A percentile compares a stretch with the other conserved stretches of the same genome.
phyloP scores from a whole-genome alignment of 2,113 vertebrate genomes.

The Ceuthmochares aereus region DNA sequence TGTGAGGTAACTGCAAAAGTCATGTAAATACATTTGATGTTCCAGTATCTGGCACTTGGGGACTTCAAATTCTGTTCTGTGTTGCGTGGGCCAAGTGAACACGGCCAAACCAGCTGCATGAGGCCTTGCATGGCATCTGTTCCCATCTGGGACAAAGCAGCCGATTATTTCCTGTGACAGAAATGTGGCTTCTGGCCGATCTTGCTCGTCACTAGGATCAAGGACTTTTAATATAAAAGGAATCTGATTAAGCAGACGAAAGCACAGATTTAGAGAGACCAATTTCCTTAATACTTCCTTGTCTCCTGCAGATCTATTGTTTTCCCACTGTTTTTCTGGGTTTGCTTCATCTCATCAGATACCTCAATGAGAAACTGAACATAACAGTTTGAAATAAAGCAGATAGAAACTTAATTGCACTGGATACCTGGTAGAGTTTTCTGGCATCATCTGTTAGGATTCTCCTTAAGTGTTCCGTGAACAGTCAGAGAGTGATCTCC shows the following conservation, averaged over 20 bases:
- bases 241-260: not conserved
- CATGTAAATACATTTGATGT: not conserved
- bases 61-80: not conserved
- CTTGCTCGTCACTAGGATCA: not conserved
- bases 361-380: not conserved
- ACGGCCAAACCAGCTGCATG: fast-evolving
- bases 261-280: not conserved
- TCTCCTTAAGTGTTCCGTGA: not conserved
- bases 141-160: not conserved
- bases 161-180: not conserved
- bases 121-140: fast-evolving
- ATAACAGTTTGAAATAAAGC: not conserved
- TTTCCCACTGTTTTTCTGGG: not conserved
- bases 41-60: not conserved
- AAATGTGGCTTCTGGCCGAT: not conserved
- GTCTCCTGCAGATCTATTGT: not conserved
- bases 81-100: not conserved
- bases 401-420: not conserved
- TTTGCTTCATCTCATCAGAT: not conserved
- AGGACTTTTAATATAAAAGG: not conserved
- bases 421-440: not conserved
- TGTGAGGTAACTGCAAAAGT: not conserved
- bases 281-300: not conserved
- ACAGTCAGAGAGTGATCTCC: not conserved
- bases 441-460: not conserved